Evolutionary conservation across 2,113 vertebrate species (phyloP).

Genomic region (Phodopus roborovskii): DNA sequence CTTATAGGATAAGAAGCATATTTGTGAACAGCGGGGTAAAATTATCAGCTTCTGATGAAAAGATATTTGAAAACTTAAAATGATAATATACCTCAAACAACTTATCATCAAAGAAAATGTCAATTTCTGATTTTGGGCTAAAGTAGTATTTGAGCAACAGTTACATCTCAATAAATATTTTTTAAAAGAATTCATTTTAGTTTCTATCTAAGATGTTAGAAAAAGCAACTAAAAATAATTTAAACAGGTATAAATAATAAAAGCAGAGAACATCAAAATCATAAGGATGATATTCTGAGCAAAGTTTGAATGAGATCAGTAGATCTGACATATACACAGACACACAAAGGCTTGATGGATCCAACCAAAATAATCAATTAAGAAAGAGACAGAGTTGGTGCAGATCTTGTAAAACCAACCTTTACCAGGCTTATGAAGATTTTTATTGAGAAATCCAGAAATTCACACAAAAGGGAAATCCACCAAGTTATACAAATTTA

Average conservation of each 20-base stretch:
- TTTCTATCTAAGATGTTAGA: background rate
- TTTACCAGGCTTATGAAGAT: background rate
- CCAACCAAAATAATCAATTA: background rate
- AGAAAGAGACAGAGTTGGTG: background rate
- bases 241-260: background rate
- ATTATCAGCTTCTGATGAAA: background rate
- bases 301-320: background rate
- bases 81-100: background rate
- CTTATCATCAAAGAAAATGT: background rate
- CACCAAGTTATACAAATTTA: background rate
- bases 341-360: background rate
- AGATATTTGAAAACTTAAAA: background rate
- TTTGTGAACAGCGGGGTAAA: background rate
- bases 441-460: background rate
- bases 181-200: background rate
- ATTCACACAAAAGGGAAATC: background rate
- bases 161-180: background rate
- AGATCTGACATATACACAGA: background rate
- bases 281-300: background rate
- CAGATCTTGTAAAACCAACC: background rate
- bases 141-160: background rate
- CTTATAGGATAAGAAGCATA: no score
- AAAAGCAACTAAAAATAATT: background rate
- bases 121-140: background rate
- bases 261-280: background rate